phyloP scores from a whole-genome alignment of 2,888 invertebrate genomes.

The Gymnoscelis rufifasciata region DNA sequence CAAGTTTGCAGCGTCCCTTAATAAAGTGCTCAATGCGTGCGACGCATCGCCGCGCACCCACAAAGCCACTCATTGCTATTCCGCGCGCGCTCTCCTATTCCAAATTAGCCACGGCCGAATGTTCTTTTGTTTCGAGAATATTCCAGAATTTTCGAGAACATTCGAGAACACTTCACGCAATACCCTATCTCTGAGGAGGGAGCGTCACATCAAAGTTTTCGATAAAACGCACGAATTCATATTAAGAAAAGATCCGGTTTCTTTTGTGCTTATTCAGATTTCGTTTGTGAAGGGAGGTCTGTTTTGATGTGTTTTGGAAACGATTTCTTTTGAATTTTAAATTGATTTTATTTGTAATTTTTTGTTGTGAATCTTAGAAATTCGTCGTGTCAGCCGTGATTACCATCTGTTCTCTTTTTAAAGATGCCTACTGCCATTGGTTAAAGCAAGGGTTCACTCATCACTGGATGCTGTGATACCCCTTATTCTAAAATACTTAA shows the following conservation, averaged over 20 bases:
- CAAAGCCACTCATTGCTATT: constrained; percentile 65
- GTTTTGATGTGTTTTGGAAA: constrained; percentile 1
- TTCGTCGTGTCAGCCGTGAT: no score
- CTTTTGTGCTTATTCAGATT: constrained; percentile 21
- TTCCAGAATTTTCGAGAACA: background rate
- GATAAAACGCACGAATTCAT: constrained; percentile 43
- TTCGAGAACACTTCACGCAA: constrained; percentile 40
- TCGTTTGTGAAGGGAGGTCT: constrained; percentile 1
- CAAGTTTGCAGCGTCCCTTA: constrained; percentile 40
- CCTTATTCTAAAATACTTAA: no score
- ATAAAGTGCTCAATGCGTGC: constrained; percentile 65
- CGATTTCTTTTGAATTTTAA: no score
- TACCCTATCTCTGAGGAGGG: constrained; percentile 38
- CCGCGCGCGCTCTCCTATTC: constrained; percentile 71
- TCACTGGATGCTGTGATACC: no score
- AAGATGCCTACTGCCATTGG: no score
- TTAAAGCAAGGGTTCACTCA: no score
- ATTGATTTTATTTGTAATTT: no score
- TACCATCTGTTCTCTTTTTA: no score
- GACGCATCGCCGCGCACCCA: constrained; percentile 74
- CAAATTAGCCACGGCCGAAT: constrained; percentile 74
- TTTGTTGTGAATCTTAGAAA: no score
- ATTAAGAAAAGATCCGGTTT: constrained; percentile 35
- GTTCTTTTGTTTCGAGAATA: constrained; percentile 65
- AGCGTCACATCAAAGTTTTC: constrained; percentile 51